A percentile compares a stretch with the other conserved stretches of the same genome.
Conservation (phyloP, 1,140 invertebrate species). For the Manduca sexta region DNA sequence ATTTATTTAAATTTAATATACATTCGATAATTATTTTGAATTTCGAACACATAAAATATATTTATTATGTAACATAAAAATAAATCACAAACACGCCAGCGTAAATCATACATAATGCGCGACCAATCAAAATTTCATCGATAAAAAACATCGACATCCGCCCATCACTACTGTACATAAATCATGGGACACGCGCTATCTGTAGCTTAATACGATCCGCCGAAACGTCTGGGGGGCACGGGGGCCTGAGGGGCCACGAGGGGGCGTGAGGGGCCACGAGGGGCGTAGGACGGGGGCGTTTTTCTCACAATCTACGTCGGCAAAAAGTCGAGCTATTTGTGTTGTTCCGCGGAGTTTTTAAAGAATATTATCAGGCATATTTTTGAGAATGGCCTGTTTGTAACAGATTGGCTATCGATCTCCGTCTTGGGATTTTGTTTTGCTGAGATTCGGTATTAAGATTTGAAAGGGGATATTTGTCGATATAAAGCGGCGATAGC, state of each 20-base stretch:
- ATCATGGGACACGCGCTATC: constrained; percentile 68
- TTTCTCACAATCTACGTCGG: constrained; percentile 28
- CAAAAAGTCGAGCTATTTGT: constrained; percentile 27
- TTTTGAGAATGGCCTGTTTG: not conserved
- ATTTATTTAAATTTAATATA: too few species aligned
- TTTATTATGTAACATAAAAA: too few species aligned
- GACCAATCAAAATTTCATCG: constrained; percentile 18
- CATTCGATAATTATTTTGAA: too few species aligned
- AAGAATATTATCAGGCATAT: constrained; percentile 10
- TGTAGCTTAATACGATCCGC: constrained; percentile 67
- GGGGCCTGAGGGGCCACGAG: constrained; percentile 13
- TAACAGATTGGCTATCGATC: not conserved
- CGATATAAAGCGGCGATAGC: too few species aligned
- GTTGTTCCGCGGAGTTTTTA: constrained; percentile 24
- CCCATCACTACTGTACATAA: constrained; percentile 43
- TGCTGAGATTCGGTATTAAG: too few species aligned
- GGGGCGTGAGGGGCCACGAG: constrained; percentile 11
- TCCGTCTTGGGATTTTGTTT: not conserved
- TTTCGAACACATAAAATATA: too few species aligned
- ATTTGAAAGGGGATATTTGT: too few species aligned
- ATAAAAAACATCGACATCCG: constrained; percentile 21
- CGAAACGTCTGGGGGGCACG: constrained; percentile 19
- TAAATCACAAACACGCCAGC: too few species aligned
- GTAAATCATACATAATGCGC: not conserved
- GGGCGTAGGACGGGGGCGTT: constrained; percentile 7